Percentiles rank a stretch among this genome's conserved stretches.
Conservation (phyloP, 2,797 vertebrate species). For the Malacoraja senta region DNA sequence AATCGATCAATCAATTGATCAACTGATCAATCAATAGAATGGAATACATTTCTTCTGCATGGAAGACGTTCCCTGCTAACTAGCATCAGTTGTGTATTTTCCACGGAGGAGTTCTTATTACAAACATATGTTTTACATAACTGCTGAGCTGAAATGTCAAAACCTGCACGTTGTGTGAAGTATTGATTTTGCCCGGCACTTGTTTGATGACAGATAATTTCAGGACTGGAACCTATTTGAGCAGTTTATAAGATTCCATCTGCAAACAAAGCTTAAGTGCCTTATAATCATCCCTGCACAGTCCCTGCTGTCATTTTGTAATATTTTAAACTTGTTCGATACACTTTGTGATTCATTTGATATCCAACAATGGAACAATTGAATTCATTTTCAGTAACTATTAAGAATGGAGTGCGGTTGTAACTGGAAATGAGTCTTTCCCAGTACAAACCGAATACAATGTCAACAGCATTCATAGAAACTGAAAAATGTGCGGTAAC, state of each 20-base stretch:
- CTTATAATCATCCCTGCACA: neutral
- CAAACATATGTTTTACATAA: neutral
- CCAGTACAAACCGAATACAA: neutral
- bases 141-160: neutral
- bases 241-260: neutral
- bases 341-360: constrained; percentile 4
- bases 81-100: neutral
- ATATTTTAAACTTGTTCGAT: neutral
- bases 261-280: neutral
- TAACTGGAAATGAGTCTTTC: constrained; percentile 4
- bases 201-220: neutral
- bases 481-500: neutral
- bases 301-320: neutral
- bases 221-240: neutral
- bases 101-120: neutral
- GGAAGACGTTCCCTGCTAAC: neutral
- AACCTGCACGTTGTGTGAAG: neutral
- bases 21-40: too few relatives aligned
- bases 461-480: neutral
- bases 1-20: too few relatives aligned
- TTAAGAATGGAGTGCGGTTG: neutral
- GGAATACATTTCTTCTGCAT: neutral
- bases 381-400: neutral
- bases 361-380: constrained; percentile 16
- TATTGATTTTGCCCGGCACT: neutral